These are phyloP conservation scores for Eulemur macaco DNA, from an alignment of 2,113 vertebrate species.

Conservation along the genomic window DNA sequence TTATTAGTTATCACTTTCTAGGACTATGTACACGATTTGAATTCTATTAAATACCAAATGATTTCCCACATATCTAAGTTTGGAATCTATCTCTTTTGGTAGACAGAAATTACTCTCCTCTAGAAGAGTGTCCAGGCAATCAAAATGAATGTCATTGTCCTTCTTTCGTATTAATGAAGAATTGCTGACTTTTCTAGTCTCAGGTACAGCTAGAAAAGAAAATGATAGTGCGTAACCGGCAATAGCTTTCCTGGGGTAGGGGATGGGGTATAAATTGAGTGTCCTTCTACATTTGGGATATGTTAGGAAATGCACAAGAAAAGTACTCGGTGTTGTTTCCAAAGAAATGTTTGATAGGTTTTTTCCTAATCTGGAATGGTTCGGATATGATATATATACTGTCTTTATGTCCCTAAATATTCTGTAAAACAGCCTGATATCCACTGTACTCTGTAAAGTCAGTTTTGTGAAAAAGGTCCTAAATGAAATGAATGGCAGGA, in stretches of 20 bases:
- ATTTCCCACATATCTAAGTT: conserved; percentile 45
- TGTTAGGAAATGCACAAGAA: background rate
- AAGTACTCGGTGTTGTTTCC: background rate
- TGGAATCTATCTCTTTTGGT: conserved; percentile 40
- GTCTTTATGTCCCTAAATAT: background rate
- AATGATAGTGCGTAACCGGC: background rate
- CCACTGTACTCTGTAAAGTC: background rate
- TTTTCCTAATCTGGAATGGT: background rate
- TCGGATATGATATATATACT: background rate
- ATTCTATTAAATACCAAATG: conserved; percentile 57
- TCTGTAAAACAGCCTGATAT: background rate
- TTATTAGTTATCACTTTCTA: conserved; percentile 55
- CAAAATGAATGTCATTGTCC: background rate
- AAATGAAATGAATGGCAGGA: background rate
- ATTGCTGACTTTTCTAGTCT: background rate
- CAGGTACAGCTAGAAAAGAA: background rate
- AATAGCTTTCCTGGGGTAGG: background rate
- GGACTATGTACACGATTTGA: conserved; percentile 25
- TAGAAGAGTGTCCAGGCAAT: background rate
- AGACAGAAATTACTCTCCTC: conserved; percentile 29
- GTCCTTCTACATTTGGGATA: background rate
- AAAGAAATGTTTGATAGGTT: background rate
- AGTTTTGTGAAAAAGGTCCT: conserved; percentile 30
- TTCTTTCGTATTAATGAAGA: conserved; percentile 41
- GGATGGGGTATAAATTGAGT: background rate